A percentile compares a stretch with the other conserved stretches of the same genome.
Conservation (phyloP, 2,888 invertebrate genomes). For the Hirtodrosophila duncani region DNA sequence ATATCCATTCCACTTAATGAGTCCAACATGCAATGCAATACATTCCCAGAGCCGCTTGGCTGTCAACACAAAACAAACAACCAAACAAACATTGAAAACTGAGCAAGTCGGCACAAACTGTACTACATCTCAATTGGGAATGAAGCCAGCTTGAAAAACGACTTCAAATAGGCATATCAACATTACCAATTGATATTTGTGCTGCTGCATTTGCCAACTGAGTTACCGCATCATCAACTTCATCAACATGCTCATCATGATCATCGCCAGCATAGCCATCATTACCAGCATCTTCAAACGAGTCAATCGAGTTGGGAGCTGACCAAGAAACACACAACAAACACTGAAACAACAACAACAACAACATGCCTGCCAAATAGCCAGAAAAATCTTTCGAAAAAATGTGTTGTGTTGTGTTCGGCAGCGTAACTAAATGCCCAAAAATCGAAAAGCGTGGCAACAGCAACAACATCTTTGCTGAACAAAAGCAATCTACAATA, state of each 20-base stretch:
- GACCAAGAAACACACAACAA: conserved; percentile 8
- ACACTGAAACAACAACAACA: conserved; percentile 15
- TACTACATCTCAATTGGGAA: conserved; percentile 39
- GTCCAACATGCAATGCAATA: conserved; percentile 15
- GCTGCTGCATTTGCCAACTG: conserved; percentile 25
- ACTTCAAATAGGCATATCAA: conserved; percentile 59
- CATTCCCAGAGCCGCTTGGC: conserved; percentile 18
- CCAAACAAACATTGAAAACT: conserved; percentile 1
- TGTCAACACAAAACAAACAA: background rate
- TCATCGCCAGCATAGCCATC: conserved; percentile 10
- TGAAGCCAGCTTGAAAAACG: conserved; percentile 53
- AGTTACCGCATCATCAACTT: conserved; percentile 56
- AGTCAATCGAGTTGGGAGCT: conserved; percentile 56
- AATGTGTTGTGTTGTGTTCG: too few relatives aligned
- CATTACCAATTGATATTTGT: conserved; percentile 48
- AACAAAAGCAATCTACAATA: conserved; percentile 67
- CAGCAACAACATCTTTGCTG: conserved; percentile 2
- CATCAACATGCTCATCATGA: conserved; percentile 34
- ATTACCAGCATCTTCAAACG: conserved; percentile 36
- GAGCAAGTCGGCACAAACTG: conserved; percentile 35
- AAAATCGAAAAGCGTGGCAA: conserved; percentile 66
- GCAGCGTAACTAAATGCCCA: conserved; percentile 43
- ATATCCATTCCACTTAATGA: conserved; percentile 11
- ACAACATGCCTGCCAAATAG: background rate
- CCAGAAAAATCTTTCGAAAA: too few relatives aligned